Conservation (phyloP, 2,797 vertebrate genomes). For the Tiaroga cobitis region DNA sequence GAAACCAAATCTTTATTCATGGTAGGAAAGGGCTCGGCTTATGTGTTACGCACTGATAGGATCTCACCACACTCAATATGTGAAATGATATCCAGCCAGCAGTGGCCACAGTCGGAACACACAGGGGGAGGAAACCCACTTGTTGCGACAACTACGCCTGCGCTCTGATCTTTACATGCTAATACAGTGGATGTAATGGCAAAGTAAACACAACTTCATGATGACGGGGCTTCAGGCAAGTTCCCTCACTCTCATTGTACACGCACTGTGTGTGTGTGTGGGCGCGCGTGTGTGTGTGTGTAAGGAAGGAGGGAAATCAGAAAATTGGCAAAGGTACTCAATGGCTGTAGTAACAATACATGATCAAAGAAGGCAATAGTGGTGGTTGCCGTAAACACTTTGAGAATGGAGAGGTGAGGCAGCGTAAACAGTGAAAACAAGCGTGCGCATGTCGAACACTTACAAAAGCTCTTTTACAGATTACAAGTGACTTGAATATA, state of each 20-base stretch:
- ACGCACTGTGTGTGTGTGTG: background rate
- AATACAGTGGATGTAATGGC: slow-evolving; percentile 72
- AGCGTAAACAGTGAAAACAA: slow-evolving; percentile 39
- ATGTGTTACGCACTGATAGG: slow-evolving; percentile 77
- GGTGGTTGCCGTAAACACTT: slow-evolving; percentile 19
- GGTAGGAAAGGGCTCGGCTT: slow-evolving; percentile 76
- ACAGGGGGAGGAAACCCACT: slow-evolving; percentile 58
- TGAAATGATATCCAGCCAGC: slow-evolving; percentile 72
- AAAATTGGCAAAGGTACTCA: slow-evolving; percentile 47
- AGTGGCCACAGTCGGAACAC: slow-evolving; percentile 60
- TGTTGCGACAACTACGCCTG: slow-evolving; percentile 63
- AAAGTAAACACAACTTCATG: slow-evolving; percentile 71
- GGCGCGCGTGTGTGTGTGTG: too few species aligned
- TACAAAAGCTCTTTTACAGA: slow-evolving; percentile 19
- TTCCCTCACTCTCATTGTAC: slow-evolving; percentile 3
- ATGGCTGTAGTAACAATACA: slow-evolving; percentile 37
- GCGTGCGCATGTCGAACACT: slow-evolving; percentile 20
- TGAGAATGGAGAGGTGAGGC: slow-evolving; percentile 27
- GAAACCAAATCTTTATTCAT: slow-evolving; percentile 80
- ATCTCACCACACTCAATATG: slow-evolving; percentile 77
- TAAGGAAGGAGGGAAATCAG: slow-evolving; percentile 21
- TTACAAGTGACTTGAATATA: background rate
- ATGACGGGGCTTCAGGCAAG: slow-evolving; percentile 51
- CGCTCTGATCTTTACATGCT: slow-evolving; percentile 67
- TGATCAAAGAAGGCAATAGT: slow-evolving; percentile 4